A percentile compares a stretch with the other conserved stretches of the same genome.
Evolutionary conservation across 2,797 vertebrate species (phyloP).

Genomic region (Perodicticus potto): DNA sequence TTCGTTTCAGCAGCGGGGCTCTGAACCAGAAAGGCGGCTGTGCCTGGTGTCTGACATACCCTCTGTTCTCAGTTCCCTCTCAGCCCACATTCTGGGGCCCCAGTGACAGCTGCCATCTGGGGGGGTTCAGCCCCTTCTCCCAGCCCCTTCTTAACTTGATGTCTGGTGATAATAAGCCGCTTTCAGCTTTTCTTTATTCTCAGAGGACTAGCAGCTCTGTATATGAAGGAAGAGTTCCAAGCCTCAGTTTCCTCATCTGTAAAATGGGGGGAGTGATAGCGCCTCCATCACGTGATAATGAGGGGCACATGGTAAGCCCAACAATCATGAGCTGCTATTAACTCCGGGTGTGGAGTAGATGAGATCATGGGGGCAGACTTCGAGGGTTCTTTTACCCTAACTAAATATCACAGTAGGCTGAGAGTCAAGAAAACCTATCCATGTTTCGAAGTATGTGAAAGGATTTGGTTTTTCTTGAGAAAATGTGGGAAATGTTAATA

Average conservation of each 20-base stretch:
- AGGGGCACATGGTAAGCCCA: neutral
- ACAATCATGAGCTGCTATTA: neutral
- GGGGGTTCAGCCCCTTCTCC: neutral
- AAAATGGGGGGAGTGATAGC: neutral
- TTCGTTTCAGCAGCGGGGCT: neutral
- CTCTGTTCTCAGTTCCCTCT: neutral
- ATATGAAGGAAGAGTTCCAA: neutral
- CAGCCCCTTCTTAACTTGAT: neutral
- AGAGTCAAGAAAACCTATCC: neutral
- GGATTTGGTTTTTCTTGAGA: neutral
- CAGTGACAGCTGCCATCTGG: no score
- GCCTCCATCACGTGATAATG: neutral
- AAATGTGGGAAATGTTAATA: neutral
- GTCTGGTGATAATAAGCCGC: neutral
- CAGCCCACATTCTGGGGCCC: neutral
- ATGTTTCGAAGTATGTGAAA: neutral
- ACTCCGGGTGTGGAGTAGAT: neutral
- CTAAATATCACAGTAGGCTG: neutral
- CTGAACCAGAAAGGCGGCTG: neutral
- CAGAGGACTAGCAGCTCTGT: neutral
- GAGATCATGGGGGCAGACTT: neutral
- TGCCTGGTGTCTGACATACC: fast-evolving
- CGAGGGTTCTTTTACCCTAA: neutral
- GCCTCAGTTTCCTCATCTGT: neutral
- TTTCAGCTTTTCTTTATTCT: neutral